A percentile compares a stretch with the other conserved stretches of the same genome.
Evolutionary conservation across 2,888 invertebrate species (phyloP).

Genomic region (Eristalinus aeneus): DNA sequence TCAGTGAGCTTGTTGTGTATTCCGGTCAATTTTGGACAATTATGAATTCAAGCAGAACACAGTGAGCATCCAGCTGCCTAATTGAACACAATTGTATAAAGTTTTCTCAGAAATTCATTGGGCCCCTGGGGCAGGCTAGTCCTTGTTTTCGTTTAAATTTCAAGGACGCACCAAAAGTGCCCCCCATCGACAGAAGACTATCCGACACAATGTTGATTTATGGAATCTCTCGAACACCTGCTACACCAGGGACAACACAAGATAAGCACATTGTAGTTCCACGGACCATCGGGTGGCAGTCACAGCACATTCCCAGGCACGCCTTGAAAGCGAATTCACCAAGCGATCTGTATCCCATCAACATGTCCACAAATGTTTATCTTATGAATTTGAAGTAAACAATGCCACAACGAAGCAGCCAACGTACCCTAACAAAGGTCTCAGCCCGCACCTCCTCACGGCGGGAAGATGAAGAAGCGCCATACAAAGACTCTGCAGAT

Average conservation of each 20-base stretch:
- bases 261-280: neutral
- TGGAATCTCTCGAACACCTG: neutral
- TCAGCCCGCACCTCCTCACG: neutral
- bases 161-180: neutral
- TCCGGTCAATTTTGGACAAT: neutral
- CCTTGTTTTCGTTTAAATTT: neutral
- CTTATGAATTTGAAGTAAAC: slow-evolving; percentile 9
- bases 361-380: slow-evolving; percentile 31
- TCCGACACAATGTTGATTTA: neutral
- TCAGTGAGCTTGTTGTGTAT: neutral
- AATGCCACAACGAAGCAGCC: neutral
- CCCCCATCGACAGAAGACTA: neutral
- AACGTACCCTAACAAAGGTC: neutral
- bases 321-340: neutral
- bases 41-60: neutral
- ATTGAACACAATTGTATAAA: neutral
- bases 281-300: neutral
- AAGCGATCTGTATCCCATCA: neutral
- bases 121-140: neutral
- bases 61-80: neutral
- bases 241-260: neutral
- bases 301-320: neutral
- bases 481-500: neutral
- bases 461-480: neutral
- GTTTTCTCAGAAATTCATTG: neutral